phyloP scores from a whole-genome alignment of 1,140 invertebrate species.

The Linepithema humile region DNA sequence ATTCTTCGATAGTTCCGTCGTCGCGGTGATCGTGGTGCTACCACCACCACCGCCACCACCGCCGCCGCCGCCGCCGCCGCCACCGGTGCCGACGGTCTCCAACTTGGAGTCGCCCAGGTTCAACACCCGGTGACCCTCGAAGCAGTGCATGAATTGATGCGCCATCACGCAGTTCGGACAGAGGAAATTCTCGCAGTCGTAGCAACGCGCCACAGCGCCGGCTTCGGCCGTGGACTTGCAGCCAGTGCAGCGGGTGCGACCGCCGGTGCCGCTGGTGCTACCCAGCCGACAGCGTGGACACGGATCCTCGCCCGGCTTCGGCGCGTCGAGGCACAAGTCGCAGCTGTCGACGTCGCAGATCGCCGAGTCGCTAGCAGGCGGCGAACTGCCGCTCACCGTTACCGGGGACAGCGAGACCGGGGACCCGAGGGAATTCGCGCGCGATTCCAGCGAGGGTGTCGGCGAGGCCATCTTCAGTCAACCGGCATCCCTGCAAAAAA shows the following conservation, averaged over 20 bases:
- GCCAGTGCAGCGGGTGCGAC: conserved; percentile 90
- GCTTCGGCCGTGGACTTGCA: conserved; percentile 93
- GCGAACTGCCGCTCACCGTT: conserved; percentile 92
- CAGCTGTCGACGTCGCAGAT: conserved; percentile 92
- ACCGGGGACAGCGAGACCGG: conserved; percentile 89
- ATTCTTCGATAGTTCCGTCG: conserved; percentile 55
- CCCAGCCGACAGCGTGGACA: conserved; percentile 91
- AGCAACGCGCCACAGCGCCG: conserved; percentile 95
- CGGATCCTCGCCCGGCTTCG: conserved; percentile 91
- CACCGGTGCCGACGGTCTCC: conserved; percentile 74
- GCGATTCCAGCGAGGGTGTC: conserved; percentile 96
- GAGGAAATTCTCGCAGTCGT: conserved; percentile 97
- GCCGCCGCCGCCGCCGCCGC: conserved; percentile 60
- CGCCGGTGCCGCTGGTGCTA: conserved; percentile 80
- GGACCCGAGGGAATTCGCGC: conserved; percentile 95
- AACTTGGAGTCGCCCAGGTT: conserved; percentile 89
- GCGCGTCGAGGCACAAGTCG: conserved; percentile 92
- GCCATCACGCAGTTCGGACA: conserved; percentile 99
- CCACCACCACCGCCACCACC: neutral
- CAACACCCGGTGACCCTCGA: conserved; percentile 96
- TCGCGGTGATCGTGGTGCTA: conserved; percentile 37
- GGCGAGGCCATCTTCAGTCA: conserved; percentile 92
- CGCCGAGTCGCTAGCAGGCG: conserved; percentile 91
- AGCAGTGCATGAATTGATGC: conserved; percentile 99
- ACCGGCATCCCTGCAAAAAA: conserved; percentile 87